phyloP scores from a whole-genome alignment of 2,113 vertebrate species.

The Dolichallabes microphthalmus region DNA sequence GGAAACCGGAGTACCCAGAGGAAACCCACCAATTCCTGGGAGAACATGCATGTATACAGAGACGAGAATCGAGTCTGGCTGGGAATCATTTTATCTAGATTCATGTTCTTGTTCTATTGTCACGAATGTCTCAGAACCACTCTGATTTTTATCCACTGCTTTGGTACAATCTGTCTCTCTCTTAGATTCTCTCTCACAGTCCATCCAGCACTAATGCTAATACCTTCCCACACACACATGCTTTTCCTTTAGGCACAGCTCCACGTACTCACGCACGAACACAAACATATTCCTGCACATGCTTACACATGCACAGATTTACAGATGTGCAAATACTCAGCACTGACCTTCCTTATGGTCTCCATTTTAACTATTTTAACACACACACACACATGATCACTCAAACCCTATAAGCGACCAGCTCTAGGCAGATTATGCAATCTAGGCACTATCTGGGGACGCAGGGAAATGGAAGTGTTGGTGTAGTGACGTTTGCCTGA shows the following conservation, averaged over 20 bases:
- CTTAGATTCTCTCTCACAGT: neutral
- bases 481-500: constrained; percentile 48
- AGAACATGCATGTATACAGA: too few relatives aligned
- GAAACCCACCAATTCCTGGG: too few relatives aligned
- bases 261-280: constrained; percentile 38
- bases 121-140: neutral
- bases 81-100: neutral
- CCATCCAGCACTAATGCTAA: constrained; percentile 41
- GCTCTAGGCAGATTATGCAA: constrained; percentile 12
- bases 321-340: constrained; percentile 27
- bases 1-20: too few relatives aligned
- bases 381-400: neutral
- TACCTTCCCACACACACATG: constrained; percentile 38
- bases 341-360: constrained; percentile 9
- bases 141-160: constrained; percentile 12
- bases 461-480: constrained; percentile 57
- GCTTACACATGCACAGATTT: constrained; percentile 32
- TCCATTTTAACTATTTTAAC: constrained; percentile 15
- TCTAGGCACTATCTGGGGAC: constrained; percentile 32
- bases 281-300: constrained; percentile 16
- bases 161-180: constrained; percentile 26
- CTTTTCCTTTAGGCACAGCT: constrained; percentile 39
- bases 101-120: neutral
- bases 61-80: too few relatives aligned
- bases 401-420: neutral